phyloP scores from a whole-genome alignment of 2,113 vertebrate genomes.

The Psophia crepitans region DNA sequence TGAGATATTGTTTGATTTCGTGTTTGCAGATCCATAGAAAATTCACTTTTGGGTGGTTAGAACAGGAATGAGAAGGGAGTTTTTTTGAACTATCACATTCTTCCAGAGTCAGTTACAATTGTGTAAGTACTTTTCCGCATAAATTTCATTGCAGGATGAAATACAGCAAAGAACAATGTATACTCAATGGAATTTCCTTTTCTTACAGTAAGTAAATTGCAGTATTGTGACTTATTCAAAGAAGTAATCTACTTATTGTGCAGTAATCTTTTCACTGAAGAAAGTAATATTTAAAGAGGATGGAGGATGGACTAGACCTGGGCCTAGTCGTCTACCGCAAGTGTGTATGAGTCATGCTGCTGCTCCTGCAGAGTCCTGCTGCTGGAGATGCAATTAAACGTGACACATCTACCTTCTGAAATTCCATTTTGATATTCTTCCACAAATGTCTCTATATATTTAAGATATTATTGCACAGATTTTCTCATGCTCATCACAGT shows the following conservation, averaged over 20 bases:
- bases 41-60: background rate
- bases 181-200: background rate
- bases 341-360: background rate
- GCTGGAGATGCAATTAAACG: background rate
- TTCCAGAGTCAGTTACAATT: background rate
- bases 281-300: background rate
- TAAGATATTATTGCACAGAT: background rate
- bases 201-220: background rate
- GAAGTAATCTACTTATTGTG: background rate
- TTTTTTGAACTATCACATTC: background rate
- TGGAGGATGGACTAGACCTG: background rate
- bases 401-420: background rate
- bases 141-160: background rate
- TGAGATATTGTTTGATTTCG: background rate
- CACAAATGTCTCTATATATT: background rate
- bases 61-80: background rate
- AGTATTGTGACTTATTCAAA: background rate
- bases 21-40: background rate
- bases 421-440: background rate
- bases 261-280: background rate
- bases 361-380: background rate
- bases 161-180: background rate
- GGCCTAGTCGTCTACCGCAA: rapidly evolving
- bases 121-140: background rate
- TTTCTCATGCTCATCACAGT: background rate